phyloP scores from a whole-genome alignment of 2,888 invertebrate genomes.

The Busseola fusca region DNA sequence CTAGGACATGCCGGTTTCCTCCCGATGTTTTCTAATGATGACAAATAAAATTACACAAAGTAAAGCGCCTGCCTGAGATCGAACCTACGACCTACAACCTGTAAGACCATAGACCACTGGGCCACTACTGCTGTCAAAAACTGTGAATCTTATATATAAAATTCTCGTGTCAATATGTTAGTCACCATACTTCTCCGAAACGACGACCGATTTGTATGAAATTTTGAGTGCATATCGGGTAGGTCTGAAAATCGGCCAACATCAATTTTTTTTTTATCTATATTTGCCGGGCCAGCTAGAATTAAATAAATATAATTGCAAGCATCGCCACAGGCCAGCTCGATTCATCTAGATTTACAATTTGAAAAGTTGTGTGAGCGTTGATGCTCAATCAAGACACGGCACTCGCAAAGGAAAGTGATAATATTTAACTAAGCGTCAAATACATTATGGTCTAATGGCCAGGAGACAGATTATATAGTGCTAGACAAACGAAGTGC shows the following conservation, averaged over 20 bases:
- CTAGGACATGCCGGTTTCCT: too few relatives aligned
- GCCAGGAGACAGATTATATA: conserved; percentile 18
- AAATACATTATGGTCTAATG: conserved; percentile 19
- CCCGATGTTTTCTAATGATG: background rate
- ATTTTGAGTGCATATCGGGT: too few relatives aligned
- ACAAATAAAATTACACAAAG: background rate
- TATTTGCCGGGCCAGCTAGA: too few relatives aligned
- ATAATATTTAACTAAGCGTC: conserved; percentile 9
- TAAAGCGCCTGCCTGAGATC: background rate
- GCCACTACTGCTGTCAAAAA: background rate
- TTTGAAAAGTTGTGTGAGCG: background rate
- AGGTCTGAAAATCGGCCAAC: too few relatives aligned
- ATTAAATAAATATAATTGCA: background rate
- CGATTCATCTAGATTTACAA: background rate
- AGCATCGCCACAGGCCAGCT: background rate
- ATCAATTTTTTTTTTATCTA: too few relatives aligned
- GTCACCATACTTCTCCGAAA: too few relatives aligned
- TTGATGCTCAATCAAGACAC: conserved; percentile 4
- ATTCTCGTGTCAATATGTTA: too few relatives aligned
- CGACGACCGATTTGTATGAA: too few relatives aligned
- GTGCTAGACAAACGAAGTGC: conserved; percentile 44
- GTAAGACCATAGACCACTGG: background rate
- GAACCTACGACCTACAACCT: background rate
- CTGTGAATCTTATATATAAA: too few relatives aligned
- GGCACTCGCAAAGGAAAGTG: conserved; percentile 14